A percentile compares a stretch with the other conserved stretches of the same genome.
phyloP scores from a whole-genome alignment of 2,797 vertebrate species.

The Lithobates sylvaticus region DNA sequence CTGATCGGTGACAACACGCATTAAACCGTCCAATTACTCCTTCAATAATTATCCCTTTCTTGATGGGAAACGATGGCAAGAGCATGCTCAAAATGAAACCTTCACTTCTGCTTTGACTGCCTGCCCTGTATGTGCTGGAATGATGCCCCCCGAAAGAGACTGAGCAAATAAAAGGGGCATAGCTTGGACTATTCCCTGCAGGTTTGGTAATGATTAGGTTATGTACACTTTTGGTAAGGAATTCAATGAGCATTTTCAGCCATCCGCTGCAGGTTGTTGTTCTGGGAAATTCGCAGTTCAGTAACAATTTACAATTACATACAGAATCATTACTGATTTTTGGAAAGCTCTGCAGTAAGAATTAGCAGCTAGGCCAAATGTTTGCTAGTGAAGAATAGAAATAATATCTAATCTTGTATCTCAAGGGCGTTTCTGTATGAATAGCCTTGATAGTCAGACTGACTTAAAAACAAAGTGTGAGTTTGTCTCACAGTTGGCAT shows the following conservation, averaged over 20 bases:
- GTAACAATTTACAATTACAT: background rate
- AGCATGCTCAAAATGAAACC: background rate
- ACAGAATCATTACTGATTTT: background rate
- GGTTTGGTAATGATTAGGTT: background rate
- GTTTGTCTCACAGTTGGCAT: no score
- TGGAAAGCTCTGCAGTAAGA: background rate
- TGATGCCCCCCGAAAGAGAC: background rate
- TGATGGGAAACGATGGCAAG: background rate
- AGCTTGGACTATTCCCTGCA: background rate
- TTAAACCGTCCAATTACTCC: constrained; percentile 1
- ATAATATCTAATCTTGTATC: no score
- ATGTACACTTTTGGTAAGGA: background rate
- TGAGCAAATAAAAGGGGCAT: background rate
- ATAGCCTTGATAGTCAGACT: no score
- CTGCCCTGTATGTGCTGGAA: background rate
- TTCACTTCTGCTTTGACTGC: background rate
- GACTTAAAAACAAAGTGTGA: no score
- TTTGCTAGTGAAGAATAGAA: no score
- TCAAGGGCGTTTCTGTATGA: no score
- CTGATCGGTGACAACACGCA: background rate
- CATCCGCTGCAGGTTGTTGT: background rate
- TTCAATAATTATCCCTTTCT: background rate
- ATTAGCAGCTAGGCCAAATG: background rate
- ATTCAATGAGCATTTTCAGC: background rate
- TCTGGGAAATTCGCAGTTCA: background rate